Percentiles rank a stretch among this genome's conserved stretches.
These are phyloP conservation scores for Cataglyphis cursor DNA, from an alignment of 2,888 invertebrate genomes.

Conservation along the genomic window DNA sequence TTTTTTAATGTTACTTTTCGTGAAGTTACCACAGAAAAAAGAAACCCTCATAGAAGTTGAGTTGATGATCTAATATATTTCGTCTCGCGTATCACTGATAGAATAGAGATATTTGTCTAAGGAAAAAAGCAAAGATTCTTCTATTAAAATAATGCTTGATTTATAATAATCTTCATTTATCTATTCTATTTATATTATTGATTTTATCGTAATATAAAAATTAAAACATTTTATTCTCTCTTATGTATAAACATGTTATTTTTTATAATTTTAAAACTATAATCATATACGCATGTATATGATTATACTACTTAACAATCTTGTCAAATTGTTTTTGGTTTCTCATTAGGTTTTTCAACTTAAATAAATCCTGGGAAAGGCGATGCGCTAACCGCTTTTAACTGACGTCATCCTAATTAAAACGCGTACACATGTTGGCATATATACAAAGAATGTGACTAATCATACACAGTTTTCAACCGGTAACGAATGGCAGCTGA, in stretches of 20 bases:
- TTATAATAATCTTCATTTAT: neutral
- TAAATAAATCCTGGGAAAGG: slow-evolving; percentile 76
- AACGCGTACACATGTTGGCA: slow-evolving; percentile 64
- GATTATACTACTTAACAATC: neutral
- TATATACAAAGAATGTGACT: slow-evolving; percentile 17
- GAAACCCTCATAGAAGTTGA: slow-evolving; percentile 15
- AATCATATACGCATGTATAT: neutral
- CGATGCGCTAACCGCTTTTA: slow-evolving; percentile 62
- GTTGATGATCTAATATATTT: neutral
- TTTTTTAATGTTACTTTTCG: neutral
- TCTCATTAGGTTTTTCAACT: slow-evolving; percentile 29
- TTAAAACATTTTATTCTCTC: neutral
- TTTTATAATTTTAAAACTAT: neutral
- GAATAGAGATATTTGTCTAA: slow-evolving; percentile 21
- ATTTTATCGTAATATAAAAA: neutral
- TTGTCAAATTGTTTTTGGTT: neutral
- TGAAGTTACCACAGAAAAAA: neutral
- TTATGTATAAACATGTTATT: neutral
- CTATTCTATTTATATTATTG: neutral
- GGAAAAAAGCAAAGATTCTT: neutral
- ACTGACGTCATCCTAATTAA: slow-evolving; percentile 78
- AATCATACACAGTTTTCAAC: slow-evolving; percentile 19
- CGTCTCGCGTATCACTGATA: neutral
- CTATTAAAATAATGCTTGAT: neutral
- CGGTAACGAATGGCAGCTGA: slow-evolving; percentile 72